phyloP scores from a whole-genome alignment of 1,140 invertebrate genomes.

The Rhynchophorus ferrugineus region DNA sequence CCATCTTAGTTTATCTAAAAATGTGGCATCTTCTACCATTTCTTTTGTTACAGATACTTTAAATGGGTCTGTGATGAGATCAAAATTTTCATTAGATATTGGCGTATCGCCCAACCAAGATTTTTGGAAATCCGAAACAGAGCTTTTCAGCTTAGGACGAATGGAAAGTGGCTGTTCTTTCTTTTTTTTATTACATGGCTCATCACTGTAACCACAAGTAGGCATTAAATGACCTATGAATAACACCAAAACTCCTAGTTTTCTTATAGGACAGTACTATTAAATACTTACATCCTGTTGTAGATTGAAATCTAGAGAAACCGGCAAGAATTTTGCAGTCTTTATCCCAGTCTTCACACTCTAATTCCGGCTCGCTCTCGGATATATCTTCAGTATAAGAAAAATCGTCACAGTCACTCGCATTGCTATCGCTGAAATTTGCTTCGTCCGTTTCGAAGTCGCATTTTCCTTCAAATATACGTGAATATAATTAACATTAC shows the following conservation, averaged over 20 bases:
- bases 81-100: constrained; percentile 32
- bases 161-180: constrained; percentile 24
- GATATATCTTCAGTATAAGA: constrained; percentile 32
- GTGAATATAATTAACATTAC: no score
- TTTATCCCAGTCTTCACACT: constrained; percentile 33
- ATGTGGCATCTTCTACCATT: constrained; percentile 46
- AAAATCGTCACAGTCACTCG: no score
- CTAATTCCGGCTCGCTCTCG: constrained; percentile 34
- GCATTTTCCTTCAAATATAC: no score
- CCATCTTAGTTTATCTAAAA: constrained; percentile 51
- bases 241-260: constrained; percentile 3
- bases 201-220: constrained; percentile 26
- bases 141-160: constrained; percentile 14
- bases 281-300: constrained; percentile 32
- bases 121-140: constrained; percentile 36
- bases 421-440: no score
- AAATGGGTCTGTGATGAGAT: constrained; percentile 45
- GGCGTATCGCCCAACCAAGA: constrained; percentile 36
- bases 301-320: neutral
- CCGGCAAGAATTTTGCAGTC: constrained; percentile 25
- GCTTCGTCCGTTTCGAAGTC: no score
- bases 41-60: constrained; percentile 52
- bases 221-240: constrained; percentile 33
- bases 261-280: neutral
- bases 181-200: constrained; percentile 20